Evolutionary conservation across 2,113 vertebrate genomes (phyloP), one percentile per base, ranked within the genome.

Genomic region (Struthidea cinerea): DNA sequence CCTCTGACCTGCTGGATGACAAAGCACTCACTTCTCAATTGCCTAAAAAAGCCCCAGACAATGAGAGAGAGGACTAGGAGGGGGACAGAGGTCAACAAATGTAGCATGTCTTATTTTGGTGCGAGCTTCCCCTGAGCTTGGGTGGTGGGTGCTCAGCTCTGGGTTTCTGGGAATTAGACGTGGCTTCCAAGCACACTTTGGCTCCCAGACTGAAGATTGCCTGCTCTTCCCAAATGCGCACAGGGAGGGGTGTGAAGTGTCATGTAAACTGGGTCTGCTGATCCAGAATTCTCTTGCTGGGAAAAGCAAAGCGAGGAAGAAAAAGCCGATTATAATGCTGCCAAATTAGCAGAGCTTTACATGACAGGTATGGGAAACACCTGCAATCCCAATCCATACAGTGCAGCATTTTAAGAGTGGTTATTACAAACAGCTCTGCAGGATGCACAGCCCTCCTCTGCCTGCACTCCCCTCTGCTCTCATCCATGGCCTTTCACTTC

Each of bases 101-200:
- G 0, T 39, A 89, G 32, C 16, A 41, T 0, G 0, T 63, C n/a
- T 22, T 20, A 7, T 52, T 23, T 64, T 3, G 2, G 13, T 63
- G 50, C 9, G 39, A 61, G 11, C 18, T 41, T 67, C 8, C 20
- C 16, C 21, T 42, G 59, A 42, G 23, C 24, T 41, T 26, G 28
- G 7, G 16, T 42, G 26, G 11, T 64, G 42, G 12, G n/a, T 84
- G 44, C 23, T 92, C 37, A 64, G 50, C 37, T 83, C 55, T 73
- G 63, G 26, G 15, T 27, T 74, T 79, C 75, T 71, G 53, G 32
- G 28, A 69, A 19, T 61, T 65, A 23, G 20, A 18, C 0, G 0
- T 5, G 14, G 14, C 17, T 71, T 35, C 56, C 52, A 44, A 65
- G 32, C 14, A 12, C 1, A 1, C 22, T 56, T 22, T 76, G 61